Percentiles rank a stretch among this genome's conserved stretches.
phyloP scores from a whole-genome alignment of 2,888 invertebrate genomes.

The Elgonia sp. region DNA sequence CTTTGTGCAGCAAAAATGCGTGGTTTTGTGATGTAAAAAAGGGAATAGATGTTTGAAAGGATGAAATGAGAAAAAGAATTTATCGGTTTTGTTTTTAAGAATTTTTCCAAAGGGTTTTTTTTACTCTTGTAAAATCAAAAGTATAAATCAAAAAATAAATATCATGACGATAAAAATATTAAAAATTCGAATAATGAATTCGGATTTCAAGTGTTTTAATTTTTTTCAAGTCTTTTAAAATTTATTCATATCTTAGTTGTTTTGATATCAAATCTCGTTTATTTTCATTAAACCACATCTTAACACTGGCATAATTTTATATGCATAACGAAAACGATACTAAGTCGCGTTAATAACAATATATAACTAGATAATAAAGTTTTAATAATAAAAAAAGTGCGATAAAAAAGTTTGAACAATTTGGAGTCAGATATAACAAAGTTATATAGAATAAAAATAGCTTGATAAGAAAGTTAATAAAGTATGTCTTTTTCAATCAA shows the following conservation, averaged over 20 bases:
- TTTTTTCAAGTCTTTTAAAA: no score
- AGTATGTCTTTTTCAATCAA: conserved; percentile 41
- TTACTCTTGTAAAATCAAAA: no score
- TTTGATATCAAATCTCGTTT: no score
- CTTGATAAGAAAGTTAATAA: conserved; percentile 42
- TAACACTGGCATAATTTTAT: no score
- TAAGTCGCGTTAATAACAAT: conserved; percentile 25
- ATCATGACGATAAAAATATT: no score
- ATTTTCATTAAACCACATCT: no score
- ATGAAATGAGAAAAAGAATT: conserved; percentile 8
- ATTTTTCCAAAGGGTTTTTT: not conserved
- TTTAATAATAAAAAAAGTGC: conserved; percentile 30
- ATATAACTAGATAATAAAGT: conserved; percentile 27
- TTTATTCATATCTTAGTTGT: no score
- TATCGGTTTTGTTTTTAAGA: not conserved
- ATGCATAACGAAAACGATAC: no score
- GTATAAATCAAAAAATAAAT: no score
- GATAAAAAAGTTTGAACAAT: conserved; percentile 46
- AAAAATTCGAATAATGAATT: no score
- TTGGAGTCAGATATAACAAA: conserved; percentile 9
- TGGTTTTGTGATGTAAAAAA: conserved; percentile 7
- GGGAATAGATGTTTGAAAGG: not conserved
- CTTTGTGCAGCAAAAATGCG: conserved; percentile 2
- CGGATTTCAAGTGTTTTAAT: no score
- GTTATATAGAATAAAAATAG: conserved; percentile 17